Evolutionary conservation across 2,113 vertebrate genomes (phyloP), one percentile per base, ranked within the genome.

Genomic region (Nothoprocta pentlandii): DNA sequence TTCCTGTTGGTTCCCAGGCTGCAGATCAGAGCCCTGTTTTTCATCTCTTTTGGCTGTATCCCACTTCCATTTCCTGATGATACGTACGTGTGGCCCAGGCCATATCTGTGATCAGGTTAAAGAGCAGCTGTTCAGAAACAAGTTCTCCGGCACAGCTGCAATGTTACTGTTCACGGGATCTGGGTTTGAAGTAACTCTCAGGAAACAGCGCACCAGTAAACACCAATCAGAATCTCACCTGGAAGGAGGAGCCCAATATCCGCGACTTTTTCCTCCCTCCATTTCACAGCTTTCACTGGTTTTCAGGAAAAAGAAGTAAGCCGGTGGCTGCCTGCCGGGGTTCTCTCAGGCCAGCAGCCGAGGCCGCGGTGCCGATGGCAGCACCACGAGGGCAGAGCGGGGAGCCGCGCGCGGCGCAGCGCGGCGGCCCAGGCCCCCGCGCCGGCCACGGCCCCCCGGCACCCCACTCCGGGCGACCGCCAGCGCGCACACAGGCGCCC

Each of bases 301-400:
- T 95, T 90, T 61, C 41, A 75, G 67, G 9, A 16, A 10, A 34
- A 46, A 82, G 77, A 59, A 44, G 25, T 56, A 79, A n/a, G 28
- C 34, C 41, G 49, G 19, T 22, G 6, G 19, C 51, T 3, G 36
- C 44, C 34, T 46, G 59, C 58, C 61, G 36, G 0, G 0, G 0
- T n/a, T 88, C 87, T 83, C 63, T 71, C 21, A 23, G 13, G 5
- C 36, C 42, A 78, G 9, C 62, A 26, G 26, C 12, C 17, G 51
- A 81, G 42, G 25, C 11, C 39, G 39, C 68, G 58, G 28, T 78
- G 56, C 39, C 59, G 28, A 28, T 10, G 30, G 17, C 42, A 54
- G 49, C 16, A 26, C 69, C 23, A 12, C 76, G 59, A 83, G 63
- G 83, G 54, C 26, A 87, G 70, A 86, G 16, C 6, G 26, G 64